phyloP scores from a whole-genome alignment of 2,113 vertebrate genomes.

The Rhynchomys soricoides region DNA sequence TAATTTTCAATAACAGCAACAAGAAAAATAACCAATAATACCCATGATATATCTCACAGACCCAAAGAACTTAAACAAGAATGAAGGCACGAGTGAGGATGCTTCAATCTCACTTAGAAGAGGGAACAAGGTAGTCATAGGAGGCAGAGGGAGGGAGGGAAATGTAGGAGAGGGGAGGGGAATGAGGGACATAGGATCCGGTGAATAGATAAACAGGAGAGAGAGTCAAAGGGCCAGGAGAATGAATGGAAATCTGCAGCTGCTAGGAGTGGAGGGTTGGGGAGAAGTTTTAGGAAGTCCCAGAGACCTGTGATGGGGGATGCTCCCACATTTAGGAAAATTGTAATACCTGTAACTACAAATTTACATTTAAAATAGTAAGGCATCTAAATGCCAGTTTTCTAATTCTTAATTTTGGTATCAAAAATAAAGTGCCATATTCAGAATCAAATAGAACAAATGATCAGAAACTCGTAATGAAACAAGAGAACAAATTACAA shows the following conservation, averaged over 20 bases:
- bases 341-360: conserved; percentile 68
- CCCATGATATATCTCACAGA: too few relatives aligned
- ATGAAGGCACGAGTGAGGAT: neutral
- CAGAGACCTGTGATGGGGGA: too few relatives aligned
- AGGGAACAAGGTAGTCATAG: too few relatives aligned
- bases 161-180: too few relatives aligned
- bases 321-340: neutral
- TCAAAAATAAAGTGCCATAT: conserved; percentile 61
- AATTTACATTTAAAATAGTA: conserved; percentile 74
- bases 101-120: neutral
- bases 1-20: too few relatives aligned
- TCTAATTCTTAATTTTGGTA: conserved; percentile 66
- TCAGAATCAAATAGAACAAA: conserved; percentile 67
- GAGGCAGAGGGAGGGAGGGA: too few relatives aligned
- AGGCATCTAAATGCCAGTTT: conserved; percentile 61
- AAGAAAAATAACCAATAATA: too few relatives aligned
- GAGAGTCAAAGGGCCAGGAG: too few relatives aligned
- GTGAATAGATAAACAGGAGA: neutral
- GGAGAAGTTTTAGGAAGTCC: too few relatives aligned
- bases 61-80: neutral
- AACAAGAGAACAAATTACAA: conserved; percentile 64
- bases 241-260: too few relatives aligned
- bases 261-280: too few relatives aligned
- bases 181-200: neutral
- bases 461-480: conserved; percentile 62